Conservation (phyloP, 2,888 invertebrate genomes). For the Campoplex nolae region DNA sequence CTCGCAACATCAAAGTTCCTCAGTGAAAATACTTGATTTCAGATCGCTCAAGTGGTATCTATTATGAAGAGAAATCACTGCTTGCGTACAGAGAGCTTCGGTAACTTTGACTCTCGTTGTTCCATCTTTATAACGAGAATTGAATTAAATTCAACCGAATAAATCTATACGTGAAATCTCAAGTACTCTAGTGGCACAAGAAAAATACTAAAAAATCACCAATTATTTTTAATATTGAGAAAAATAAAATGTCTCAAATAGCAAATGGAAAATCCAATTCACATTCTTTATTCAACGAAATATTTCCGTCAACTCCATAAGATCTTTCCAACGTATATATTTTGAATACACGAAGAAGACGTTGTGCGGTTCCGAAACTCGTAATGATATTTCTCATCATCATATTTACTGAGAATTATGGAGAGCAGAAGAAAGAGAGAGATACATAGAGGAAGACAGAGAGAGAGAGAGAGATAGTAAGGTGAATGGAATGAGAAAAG, state of each 20-base stretch:
- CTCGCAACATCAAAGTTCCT: conserved; percentile 35
- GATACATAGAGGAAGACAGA: conserved; percentile 31
- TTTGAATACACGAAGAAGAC: not conserved
- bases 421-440: not conserved
- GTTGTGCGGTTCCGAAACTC: not conserved
- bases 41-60: not conserved
- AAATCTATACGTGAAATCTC: not conserved
- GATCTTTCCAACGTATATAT: not conserved
- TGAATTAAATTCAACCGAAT: not conserved
- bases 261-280: not conserved
- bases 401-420: conserved; percentile 24
- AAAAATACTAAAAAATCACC: not conserved
- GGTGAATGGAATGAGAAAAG: conserved; percentile 34
- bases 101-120: not conserved
- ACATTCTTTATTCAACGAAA: not conserved
- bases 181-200: not conserved
- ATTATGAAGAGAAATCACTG: not conserved
- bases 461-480: not conserved
- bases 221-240: not conserved
- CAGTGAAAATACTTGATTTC: conserved; percentile 12
- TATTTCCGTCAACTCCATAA: not conserved
- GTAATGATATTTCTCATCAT: conserved; percentile 36
- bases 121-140: not conserved
- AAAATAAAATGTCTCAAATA: not conserved
- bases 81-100: not conserved